Evolutionary conservation across 2,113 vertebrate genomes (phyloP).

Genomic region (Plestiodon gilberti): DNA sequence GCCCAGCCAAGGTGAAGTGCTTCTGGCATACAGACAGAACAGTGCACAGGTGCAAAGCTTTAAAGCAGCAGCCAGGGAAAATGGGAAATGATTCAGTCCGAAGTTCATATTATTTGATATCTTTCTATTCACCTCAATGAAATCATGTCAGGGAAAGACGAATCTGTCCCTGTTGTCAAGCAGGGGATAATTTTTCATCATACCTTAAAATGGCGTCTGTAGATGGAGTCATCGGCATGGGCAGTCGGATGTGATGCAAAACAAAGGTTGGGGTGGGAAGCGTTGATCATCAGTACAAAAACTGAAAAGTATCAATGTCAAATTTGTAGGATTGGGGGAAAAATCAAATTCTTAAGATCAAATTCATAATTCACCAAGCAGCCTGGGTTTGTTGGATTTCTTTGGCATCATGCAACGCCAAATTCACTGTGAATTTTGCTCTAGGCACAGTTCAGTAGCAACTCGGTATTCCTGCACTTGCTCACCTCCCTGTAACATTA

Average conservation of each 20-base stretch:
- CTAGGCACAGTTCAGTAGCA: neutral
- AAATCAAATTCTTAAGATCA: neutral
- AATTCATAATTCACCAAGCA: neutral
- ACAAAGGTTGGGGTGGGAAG: neutral
- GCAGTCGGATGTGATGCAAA: neutral
- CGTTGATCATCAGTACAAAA: neutral
- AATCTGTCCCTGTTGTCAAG: neutral
- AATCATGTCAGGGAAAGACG: neutral
- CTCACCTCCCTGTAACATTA: neutral
- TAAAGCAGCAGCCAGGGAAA: neutral
- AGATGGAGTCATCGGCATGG: neutral
- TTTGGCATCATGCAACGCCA: neutral
- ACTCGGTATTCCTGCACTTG: neutral
- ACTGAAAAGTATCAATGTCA: neutral
- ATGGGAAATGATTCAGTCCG: neutral
- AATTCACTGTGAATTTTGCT: neutral
- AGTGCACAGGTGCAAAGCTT: neutral
- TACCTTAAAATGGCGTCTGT: neutral
- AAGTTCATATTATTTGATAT: accelerated
- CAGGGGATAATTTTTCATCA: neutral
- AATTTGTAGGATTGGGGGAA: neutral
- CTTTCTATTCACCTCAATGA: neutral
- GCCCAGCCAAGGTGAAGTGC: neutral
- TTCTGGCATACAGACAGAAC: neutral
- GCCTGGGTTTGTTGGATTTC: neutral